Percentiles rank a stretch among this genome's conserved stretches.
Conservation (phyloP, 64 coral and sea anemone genomes). For the Pachyseris speciosa region DNA sequence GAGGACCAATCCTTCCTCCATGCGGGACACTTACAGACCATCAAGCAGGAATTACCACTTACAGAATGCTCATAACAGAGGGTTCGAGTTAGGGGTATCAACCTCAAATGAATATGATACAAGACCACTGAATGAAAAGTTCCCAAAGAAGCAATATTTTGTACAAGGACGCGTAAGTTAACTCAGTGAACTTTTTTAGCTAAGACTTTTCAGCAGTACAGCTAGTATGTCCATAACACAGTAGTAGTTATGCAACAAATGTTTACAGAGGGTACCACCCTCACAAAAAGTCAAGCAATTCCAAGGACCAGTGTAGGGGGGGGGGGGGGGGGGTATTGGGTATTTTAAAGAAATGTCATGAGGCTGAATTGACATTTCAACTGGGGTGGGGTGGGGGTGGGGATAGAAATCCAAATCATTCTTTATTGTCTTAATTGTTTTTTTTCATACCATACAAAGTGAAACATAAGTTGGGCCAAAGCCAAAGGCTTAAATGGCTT, state of each 20-base stretch:
- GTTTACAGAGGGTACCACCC: too few relatives aligned
- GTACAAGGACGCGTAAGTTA: conserved; percentile 38
- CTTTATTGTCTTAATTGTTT: neutral
- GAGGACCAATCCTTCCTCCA: neutral
- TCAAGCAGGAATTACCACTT: conserved; percentile 47
- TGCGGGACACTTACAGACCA: conserved; percentile 23
- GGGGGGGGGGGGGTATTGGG: neutral
- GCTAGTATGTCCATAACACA: too few relatives aligned
- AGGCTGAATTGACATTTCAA: neutral
- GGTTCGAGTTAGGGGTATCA: conserved; percentile 19
- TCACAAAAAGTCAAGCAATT: too few relatives aligned
- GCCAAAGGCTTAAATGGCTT: too few relatives aligned
- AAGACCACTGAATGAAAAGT: neutral
- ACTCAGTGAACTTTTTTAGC: too few relatives aligned
- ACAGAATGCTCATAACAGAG: conserved; percentile 40
- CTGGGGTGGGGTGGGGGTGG: too few relatives aligned
- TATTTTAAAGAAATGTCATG: too few relatives aligned
- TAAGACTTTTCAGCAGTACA: too few relatives aligned
- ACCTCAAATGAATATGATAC: conserved; percentile 34
- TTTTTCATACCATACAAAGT: too few relatives aligned
- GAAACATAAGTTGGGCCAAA: too few relatives aligned
- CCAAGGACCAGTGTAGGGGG: neutral
- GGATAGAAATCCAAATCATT: too few relatives aligned
- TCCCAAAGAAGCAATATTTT: conserved; percentile 59
- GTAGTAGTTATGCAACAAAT: too few relatives aligned